Evolutionary conservation across 2,113 vertebrate genomes (phyloP).

Genomic region (Propithecus coquereli): DNA sequence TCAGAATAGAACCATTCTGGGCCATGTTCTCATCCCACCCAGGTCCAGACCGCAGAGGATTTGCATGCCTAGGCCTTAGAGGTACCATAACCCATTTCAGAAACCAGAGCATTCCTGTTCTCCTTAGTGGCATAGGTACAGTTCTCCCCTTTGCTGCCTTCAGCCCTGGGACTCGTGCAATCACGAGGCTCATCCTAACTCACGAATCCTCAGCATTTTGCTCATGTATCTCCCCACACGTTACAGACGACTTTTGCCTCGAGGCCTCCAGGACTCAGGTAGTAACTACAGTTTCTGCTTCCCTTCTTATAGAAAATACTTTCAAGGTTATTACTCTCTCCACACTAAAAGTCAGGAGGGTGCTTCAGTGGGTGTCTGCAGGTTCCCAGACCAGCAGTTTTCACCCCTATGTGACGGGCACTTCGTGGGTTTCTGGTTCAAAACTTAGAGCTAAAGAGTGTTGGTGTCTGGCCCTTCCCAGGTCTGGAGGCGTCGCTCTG

Average conservation of each 20-base stretch:
- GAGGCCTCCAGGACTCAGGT: neutral
- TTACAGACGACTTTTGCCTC: neutral
- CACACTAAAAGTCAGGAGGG: neutral
- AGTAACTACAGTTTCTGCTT: neutral
- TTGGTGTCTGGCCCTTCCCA: neutral
- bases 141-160: neutral
- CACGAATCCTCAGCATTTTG: neutral
- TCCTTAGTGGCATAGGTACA: neutral
- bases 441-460: neutral
- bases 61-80: rapidly evolving
- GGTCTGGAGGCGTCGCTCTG: no score
- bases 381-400: neutral
- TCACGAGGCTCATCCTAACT: neutral
- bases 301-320: neutral
- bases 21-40: neutral
- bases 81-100: neutral
- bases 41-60: neutral
- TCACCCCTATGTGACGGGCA: neutral
- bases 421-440: neutral
- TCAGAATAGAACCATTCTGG: neutral
- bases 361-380: neutral
- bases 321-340: neutral
- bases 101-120: neutral
- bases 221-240: neutral
- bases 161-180: neutral